Evolutionary conservation across 2,797 vertebrate genomes (phyloP).

Genomic region (Taenioides sp.): DNA sequence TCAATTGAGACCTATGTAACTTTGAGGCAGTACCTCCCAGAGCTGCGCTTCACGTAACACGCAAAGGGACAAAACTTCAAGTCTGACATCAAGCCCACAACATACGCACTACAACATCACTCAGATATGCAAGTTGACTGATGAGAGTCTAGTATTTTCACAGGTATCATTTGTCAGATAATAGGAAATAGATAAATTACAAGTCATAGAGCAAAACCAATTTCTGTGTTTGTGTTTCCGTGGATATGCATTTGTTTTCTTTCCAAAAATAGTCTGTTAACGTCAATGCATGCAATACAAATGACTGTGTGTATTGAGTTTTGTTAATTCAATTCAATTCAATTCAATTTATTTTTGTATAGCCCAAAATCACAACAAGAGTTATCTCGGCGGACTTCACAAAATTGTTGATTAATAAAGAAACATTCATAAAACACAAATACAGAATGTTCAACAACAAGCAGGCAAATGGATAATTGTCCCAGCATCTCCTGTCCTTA

Average conservation of each 20-base stretch:
- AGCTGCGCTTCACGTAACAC: constrained; percentile 27
- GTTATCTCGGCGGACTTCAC: no score
- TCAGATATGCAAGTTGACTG: constrained; percentile 12
- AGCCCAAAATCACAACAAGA: no score
- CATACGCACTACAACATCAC: constrained; percentile 1
- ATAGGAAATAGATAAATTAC: background rate
- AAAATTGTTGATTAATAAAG: no score
- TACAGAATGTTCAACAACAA: no score
- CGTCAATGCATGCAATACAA: constrained; percentile 7
- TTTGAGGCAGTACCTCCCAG: constrained; percentile 30
- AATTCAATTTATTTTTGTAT: no score
- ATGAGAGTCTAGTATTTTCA: constrained; percentile 1
- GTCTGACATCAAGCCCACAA: constrained; percentile 35
- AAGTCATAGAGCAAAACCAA: background rate
- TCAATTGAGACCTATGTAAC: constrained; percentile 39
- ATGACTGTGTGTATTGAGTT: constrained; percentile 9
- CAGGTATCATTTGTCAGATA: constrained; percentile 15
- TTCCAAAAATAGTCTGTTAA: constrained; percentile 5
- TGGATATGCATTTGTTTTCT: background rate
- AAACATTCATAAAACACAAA: no score
- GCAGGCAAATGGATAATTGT: no score
- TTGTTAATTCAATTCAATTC: no score
- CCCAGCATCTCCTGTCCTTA: no score
- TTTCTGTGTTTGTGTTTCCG: background rate
- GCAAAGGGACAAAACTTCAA: constrained; percentile 27